phyloP scores from a whole-genome alignment of 2,797 vertebrate genomes.

The Aulostomus chinensis region DNA sequence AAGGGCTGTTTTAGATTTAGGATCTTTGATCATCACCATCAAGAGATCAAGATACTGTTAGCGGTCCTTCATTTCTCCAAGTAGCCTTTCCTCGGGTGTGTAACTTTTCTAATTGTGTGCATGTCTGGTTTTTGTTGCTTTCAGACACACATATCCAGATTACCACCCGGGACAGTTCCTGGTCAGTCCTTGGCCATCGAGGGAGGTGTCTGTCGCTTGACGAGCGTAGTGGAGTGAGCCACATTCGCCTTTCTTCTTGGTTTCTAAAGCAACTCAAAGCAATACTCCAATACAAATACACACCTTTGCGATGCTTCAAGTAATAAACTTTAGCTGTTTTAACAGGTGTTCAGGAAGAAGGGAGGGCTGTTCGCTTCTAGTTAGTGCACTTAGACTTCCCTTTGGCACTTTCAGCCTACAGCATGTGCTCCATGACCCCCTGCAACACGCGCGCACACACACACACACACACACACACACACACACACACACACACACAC shows the following conservation, averaged over 20 bases:
- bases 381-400: conserved; percentile 73
- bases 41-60: not conserved
- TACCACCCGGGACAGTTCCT: conserved; percentile 95
- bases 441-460: not conserved
- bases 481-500: not conserved
- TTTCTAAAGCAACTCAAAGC: conserved; percentile 57
- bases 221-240: conserved; percentile 81
- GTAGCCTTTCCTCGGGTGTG: too few relatives aligned
- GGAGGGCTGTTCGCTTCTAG: conserved; percentile 53
- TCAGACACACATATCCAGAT: conserved; percentile 98
- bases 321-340: conserved; percentile 76
- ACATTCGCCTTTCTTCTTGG: conserved; percentile 26
- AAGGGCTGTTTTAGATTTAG: too few relatives aligned
- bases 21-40: not conserved
- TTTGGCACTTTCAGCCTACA: conserved; percentile 61
- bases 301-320: conserved; percentile 44
- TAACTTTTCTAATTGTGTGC: conserved; percentile 4
- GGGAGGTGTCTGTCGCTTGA: conserved; percentile 95
- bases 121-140: conserved; percentile 43
- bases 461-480: conserved; percentile 23
- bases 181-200: conserved; percentile 98
- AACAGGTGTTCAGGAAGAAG: conserved; percentile 72
- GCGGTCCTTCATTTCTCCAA: too few relatives aligned
- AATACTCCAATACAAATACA: not conserved
- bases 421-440: conserved; percentile 58